These are phyloP conservation scores for Dendrolimus punctatus DNA, from an alignment of 1,140 invertebrate species.

Conservation along the genomic window DNA sequence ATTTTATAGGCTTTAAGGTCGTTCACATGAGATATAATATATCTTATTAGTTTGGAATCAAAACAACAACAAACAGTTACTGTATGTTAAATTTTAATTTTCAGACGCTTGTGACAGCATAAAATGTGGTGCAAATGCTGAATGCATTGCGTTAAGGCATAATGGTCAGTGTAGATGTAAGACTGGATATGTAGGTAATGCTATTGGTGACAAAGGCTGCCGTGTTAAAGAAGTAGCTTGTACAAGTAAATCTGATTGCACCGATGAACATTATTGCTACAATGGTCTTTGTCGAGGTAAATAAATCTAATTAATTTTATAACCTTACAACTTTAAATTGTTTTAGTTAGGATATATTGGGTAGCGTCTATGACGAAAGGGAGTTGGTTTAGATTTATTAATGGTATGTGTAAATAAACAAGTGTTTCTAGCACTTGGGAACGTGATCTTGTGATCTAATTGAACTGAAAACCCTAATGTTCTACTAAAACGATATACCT, in stretches of 20 bases:
- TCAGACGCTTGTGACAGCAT: slow-evolving; percentile 82
- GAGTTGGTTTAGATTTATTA: no score
- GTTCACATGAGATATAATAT: no score
- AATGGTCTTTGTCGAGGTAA: slow-evolving; percentile 85
- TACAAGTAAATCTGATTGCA: slow-evolving; percentile 80
- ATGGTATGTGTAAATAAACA: no score
- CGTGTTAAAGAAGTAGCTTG: slow-evolving; percentile 83
- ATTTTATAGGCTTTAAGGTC: no score
- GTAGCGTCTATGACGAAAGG: no score
- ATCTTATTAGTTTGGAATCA: no score
- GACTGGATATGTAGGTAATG: slow-evolving; percentile 83
- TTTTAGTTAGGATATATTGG: no score
- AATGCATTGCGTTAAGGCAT: slow-evolving; percentile 83
- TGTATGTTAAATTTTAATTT: slow-evolving; percentile 11
- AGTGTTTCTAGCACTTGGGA: no score
- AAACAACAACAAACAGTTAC: not conserved
- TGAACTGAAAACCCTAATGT: no score
- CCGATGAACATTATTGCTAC: slow-evolving; percentile 86
- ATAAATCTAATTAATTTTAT: slow-evolving; percentile 29
- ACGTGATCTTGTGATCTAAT: no score
- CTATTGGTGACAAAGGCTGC: slow-evolving; percentile 81
- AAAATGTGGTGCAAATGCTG: slow-evolving; percentile 86
- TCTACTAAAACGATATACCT: no score
- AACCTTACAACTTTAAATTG: no score
- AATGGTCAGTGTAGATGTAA: slow-evolving; percentile 83